Percentiles rank a stretch among this genome's conserved stretches.
Evolutionary conservation across 2,113 vertebrate species (phyloP).

Genomic region (Zeus faber): DNA sequence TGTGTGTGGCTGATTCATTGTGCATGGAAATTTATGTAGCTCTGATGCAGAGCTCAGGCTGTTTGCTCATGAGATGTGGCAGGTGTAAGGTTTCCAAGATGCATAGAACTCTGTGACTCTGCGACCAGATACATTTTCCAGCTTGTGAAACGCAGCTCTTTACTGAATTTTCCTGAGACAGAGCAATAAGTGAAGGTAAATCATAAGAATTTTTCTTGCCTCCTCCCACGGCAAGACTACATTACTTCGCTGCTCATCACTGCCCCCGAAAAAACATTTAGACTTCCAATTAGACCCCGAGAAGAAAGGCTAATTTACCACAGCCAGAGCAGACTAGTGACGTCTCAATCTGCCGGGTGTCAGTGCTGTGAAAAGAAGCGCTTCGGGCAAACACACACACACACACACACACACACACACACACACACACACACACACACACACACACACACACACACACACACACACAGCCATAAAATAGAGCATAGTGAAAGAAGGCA

Average conservation of each 20-base stretch:
- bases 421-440: conserved; percentile 26
- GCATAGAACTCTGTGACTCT: too few species aligned
- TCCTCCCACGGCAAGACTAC: conserved; percentile 52
- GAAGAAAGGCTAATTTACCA: conserved; percentile 93
- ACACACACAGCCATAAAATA: conserved; percentile 27
- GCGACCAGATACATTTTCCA: too few species aligned
- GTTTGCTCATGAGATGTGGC: conserved; percentile 41
- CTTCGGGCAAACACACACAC: conserved; percentile 69
- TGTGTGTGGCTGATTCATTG: conserved; percentile 39
- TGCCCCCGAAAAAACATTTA: conserved; percentile 83
- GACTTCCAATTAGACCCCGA: conserved; percentile 92
- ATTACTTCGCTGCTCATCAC: conserved; percentile 75
- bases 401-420: conserved; percentile 6
- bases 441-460: conserved; percentile 21
- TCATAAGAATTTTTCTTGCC: too few species aligned
- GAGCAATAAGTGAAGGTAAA: too few species aligned
- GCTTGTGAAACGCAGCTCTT: too few species aligned
- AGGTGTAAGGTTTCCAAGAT: too few species aligned
- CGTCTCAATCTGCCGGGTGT: conserved; percentile 96
- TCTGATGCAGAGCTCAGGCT: conserved; percentile 44
- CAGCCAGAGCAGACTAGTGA: conserved; percentile 83
- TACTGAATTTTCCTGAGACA: too few species aligned
- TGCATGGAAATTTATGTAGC: conserved; percentile 59
- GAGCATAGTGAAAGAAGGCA: conserved; percentile 8
- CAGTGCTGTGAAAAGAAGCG: conserved; percentile 85